These are phyloP conservation scores for Ursus arctos DNA, from an alignment of 2,113 vertebrate genomes.

Conservation along the genomic window DNA sequence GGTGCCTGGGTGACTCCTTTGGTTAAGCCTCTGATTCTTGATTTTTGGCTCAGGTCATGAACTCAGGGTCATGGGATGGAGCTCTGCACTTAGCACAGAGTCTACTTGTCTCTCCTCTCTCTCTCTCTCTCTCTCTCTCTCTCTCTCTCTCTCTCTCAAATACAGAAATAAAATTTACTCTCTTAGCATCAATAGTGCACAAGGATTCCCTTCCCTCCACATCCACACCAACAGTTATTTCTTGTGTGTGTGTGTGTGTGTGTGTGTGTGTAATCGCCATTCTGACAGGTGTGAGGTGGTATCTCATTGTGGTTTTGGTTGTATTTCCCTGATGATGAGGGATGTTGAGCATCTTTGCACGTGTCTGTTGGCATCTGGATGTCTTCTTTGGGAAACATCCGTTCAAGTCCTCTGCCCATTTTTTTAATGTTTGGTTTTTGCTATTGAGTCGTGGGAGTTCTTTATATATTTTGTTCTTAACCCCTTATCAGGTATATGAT, in stretches of 20 bases:
- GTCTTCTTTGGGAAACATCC: not conserved
- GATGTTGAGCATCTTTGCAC: not conserved
- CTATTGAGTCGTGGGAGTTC: not conserved
- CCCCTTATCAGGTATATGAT: not conserved
- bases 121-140: too few relatives aligned
- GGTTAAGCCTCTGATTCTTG: not conserved
- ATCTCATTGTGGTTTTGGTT: not conserved
- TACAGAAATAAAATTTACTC: not conserved
- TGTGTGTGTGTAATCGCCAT: not conserved
- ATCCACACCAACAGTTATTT: not conserved
- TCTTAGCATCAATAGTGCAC: not conserved
- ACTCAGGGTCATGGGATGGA: not conserved
- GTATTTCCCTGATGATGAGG: not conserved
- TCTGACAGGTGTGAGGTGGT: not conserved
- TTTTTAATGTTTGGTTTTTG: not conserved
- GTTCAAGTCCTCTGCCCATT: not conserved
- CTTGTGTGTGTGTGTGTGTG: not conserved
- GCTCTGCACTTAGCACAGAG: not conserved
- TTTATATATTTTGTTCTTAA: not conserved
- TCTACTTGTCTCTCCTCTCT: not conserved
- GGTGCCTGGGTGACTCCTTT: not conserved
- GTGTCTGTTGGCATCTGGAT: not conserved
- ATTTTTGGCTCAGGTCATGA: not conserved
- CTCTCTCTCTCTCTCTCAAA: not conserved
- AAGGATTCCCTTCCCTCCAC: not conserved